Base-by-base conservation (phyloP, 2,113 vertebrate genomes). In the Nothocercus nigrocapillus region DNA sequence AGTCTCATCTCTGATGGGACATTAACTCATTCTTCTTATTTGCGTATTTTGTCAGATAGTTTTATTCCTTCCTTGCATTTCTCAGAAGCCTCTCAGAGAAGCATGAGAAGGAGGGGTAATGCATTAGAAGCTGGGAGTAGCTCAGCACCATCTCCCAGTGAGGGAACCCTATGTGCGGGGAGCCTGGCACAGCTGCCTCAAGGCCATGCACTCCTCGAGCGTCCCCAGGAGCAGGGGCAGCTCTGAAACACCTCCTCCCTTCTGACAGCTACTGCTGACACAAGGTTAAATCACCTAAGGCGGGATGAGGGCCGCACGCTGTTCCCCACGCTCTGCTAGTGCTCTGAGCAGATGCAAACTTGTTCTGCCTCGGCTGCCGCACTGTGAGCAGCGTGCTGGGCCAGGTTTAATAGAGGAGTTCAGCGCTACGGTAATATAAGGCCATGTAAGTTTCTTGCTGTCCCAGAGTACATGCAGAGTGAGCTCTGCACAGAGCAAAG, bases 291-390 rank as follows among this genome's bases (percentile, higher is more conserved):
- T 16, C 28, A 44, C 28, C 22, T 17, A 67, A 74, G 4, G 13
- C 62, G 45, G 5, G 15, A 59, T 62, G 61, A 36, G 1, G 2
- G 61, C 21, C 27, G 24, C 1, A 0, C 3, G 49, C 53, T 1
- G 0, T 51, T 83, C 77, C 82, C 77, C 21, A 38, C 42, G 28
- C 13, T 75, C 61, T 51, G 11, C 18, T 1, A 1, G 34, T 13
- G 11, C n/a, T 56, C 28, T 5, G 5, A 78, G 34, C 36, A 86
- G 68, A 20, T 24, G 59, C 19, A 69, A 5, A 22, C 66, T 61
- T 58, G 32, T 54, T 30, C 45, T 78, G 36, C 30, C 36, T 7
- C 4, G 59, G 45, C 63, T 90, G n/a, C 24, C 1, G 3, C 56
- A 56, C 6, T 18, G 42, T 38, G 56, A 38, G 44, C 53, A 85